These are phyloP conservation scores for Sitodiplosis mosellana DNA, from an alignment of 1,140 invertebrate species.

Conservation along the genomic window DNA sequence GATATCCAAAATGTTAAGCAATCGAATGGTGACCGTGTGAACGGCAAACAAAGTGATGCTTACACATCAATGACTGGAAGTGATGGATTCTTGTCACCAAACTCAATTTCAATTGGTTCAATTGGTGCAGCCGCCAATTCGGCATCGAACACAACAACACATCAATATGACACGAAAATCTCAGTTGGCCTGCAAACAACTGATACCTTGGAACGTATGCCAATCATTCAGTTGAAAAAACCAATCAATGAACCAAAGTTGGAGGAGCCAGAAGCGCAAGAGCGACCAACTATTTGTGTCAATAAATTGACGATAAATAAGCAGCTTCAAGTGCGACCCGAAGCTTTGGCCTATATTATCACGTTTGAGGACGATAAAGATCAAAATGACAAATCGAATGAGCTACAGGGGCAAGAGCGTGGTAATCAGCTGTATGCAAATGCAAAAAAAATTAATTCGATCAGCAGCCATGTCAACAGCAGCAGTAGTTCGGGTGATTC, in stretches of 20 bases:
- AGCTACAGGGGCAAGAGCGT: not conserved
- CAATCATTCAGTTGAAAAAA: not conserved
- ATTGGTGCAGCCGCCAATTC: not conserved
- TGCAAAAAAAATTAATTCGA: not conserved
- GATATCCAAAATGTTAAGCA: not conserved
- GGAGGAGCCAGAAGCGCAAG: not conserved
- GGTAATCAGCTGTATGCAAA: not conserved
- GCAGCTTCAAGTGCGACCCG: not conserved
- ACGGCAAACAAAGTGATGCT: not conserved
- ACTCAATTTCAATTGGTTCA: not conserved
- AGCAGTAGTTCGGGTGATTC: no score
- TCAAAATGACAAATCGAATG: not conserved
- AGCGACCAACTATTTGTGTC: not conserved
- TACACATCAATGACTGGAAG: not conserved
- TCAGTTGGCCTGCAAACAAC: not conserved
- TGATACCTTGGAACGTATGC: not conserved
- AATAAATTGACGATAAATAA: not conserved
- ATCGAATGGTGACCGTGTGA: not conserved
- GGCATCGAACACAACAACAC: not conserved
- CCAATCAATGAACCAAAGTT: not conserved
- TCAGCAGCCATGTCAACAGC: no score
- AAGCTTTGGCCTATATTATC: not conserved
- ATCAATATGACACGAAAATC: not conserved
- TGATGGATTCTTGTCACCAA: not conserved
- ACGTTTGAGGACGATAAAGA: constrained; percentile 5